phyloP scores from a whole-genome alignment of 2,113 vertebrate genomes.

The Microcebus ravelobensis region DNA sequence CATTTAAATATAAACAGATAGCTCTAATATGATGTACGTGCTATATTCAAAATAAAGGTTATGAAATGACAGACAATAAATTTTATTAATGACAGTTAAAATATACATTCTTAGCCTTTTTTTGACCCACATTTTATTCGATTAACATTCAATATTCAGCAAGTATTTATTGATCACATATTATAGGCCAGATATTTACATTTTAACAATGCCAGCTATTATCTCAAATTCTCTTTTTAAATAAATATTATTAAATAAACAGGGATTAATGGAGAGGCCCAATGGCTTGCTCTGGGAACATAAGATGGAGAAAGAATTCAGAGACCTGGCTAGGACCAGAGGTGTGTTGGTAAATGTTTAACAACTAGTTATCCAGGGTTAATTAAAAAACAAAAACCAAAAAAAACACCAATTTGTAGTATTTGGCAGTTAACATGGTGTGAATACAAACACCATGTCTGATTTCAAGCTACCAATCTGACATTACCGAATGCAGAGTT shows the following conservation, averaged over 20 bases:
- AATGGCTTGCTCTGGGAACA: not conserved
- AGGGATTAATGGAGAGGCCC: not conserved
- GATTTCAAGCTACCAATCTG: not conserved
- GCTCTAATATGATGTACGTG: not conserved
- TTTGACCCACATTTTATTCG: not conserved
- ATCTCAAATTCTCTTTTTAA: not conserved
- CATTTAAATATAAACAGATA: constrained; percentile 45
- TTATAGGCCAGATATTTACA: not conserved
- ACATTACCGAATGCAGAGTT: not conserved
- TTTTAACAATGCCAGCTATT: not conserved
- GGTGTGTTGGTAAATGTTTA: not conserved
- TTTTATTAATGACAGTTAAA: not conserved
- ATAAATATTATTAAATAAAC: not conserved
- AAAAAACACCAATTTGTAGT: too few relatives aligned
- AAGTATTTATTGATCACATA: not conserved
- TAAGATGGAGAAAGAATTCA: not conserved
- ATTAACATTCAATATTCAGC: not conserved
- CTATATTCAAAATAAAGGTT: not conserved
- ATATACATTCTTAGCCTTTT: not conserved
- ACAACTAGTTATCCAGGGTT: not conserved
- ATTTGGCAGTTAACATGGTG: not conserved
- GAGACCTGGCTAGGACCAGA: not conserved
- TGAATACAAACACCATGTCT: not conserved
- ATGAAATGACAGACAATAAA: not conserved
- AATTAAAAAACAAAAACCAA: not conserved